Conservation (phyloP, 2,113 vertebrate species). For the Gracilinanus agilis region DNA sequence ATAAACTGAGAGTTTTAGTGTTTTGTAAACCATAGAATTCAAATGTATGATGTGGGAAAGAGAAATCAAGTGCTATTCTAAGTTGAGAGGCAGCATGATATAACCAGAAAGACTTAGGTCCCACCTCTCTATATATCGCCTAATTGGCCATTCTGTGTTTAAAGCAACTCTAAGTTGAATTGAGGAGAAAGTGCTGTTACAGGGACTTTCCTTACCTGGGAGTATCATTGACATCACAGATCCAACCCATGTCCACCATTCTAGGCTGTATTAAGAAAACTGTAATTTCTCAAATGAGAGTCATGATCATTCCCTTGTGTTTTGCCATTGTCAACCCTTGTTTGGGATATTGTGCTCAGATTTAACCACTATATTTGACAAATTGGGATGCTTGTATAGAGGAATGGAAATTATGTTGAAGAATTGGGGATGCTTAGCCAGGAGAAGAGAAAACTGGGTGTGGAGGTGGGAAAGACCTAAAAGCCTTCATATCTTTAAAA, state of each 20-base stretch:
- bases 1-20: too few relatives aligned
- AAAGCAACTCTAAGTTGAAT: background rate
- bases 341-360: background rate
- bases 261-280: background rate
- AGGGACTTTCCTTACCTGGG: background rate
- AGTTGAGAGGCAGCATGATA: too few relatives aligned
- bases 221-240: background rate
- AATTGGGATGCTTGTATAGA: background rate
- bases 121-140: background rate
- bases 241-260: background rate
- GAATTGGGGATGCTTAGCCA: background rate
- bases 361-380: background rate
- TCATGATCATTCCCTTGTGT: background rate
- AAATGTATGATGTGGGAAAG: too few relatives aligned
- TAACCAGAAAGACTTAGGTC: background rate
- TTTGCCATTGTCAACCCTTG: background rate
- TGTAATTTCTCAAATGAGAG: background rate
- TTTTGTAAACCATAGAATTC: background rate
- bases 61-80: background rate
- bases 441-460: background rate
- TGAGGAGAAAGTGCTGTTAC: background rate
- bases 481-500: background rate
- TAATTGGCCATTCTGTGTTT: background rate
- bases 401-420: background rate
- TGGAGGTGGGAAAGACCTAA: background rate